Conservation (phyloP, 2,797 vertebrate genomes). For the Carapus acus region DNA sequence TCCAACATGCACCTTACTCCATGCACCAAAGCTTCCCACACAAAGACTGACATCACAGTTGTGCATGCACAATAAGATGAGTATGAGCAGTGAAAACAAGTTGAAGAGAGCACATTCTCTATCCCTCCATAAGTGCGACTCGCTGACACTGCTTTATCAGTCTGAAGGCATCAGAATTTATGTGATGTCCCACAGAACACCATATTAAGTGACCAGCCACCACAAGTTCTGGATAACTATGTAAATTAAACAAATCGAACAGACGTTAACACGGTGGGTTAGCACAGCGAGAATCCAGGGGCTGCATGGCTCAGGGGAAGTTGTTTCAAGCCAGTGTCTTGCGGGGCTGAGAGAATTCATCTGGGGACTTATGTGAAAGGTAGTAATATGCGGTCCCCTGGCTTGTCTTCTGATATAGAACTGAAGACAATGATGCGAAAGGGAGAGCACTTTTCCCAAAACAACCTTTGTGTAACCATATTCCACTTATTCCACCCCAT, state of each 20-base stretch:
- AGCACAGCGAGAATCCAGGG: constrained; percentile 7
- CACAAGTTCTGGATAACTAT: constrained; percentile 22
- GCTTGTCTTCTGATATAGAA: too few species aligned
- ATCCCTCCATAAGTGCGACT: constrained; percentile 8
- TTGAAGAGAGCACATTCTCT: constrained; percentile 19
- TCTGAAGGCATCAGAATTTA: constrained; percentile 9
- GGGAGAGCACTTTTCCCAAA: too few species aligned
- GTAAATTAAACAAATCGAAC: constrained; percentile 13
- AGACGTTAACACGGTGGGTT: constrained; percentile 16
- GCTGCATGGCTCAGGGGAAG: constrained; percentile 36
- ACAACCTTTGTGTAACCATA: too few species aligned
- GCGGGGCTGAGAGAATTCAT: not conserved
- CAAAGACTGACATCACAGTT: constrained; percentile 62
- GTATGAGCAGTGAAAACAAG: constrained; percentile 42
- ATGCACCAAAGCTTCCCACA: constrained; percentile 68
- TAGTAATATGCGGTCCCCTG: too few species aligned
- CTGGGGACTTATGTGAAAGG: not conserved
- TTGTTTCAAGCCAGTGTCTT: not conserved
- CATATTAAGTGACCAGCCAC: constrained; percentile 11
- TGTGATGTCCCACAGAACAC: not conserved
- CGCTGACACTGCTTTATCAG: constrained; percentile 12
- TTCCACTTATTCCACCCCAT: too few species aligned
- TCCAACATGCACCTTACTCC: constrained; percentile 68
- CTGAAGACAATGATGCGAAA: too few species aligned
- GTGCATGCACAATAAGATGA: constrained; percentile 62